Percentiles rank a stretch among this genome's conserved stretches.
These are phyloP conservation scores for Platygyra sinensis DNA, from an alignment of 64 coral and sea anemone species.

Conservation along the genomic window DNA sequence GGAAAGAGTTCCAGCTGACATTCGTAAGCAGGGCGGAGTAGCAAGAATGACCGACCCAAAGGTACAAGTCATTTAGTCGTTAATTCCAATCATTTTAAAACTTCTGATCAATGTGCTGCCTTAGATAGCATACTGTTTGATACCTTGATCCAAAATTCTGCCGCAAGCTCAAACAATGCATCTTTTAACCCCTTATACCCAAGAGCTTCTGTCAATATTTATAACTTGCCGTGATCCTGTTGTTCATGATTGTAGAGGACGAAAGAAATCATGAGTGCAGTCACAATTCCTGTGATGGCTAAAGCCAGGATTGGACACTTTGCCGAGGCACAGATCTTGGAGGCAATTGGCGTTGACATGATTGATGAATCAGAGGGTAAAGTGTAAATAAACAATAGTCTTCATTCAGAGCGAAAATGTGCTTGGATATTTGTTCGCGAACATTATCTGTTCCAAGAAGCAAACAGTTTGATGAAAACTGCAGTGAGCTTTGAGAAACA, in stretches of 20 bases:
- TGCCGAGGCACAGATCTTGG: constrained; percentile 97
- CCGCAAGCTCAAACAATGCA: too few relatives aligned
- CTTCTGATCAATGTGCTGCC: neutral
- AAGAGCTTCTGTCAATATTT: too few relatives aligned
- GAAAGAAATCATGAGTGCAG: constrained; percentile 97
- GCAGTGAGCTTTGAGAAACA: too few relatives aligned
- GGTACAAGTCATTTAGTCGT: constrained; percentile 23
- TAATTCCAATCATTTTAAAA: neutral
- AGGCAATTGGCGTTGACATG: constrained; percentile 97
- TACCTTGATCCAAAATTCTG: too few relatives aligned
- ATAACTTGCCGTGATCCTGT: too few relatives aligned
- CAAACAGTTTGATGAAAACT: too few relatives aligned
- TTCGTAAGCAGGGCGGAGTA: constrained; percentile 90
- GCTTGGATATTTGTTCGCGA: too few relatives aligned
- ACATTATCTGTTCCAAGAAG: too few relatives aligned
- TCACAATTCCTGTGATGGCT: constrained; percentile 97
- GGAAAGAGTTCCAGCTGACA: constrained; percentile 97
- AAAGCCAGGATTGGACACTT: constrained; percentile 98
- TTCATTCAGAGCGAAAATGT: too few relatives aligned
- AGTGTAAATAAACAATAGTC: neutral
- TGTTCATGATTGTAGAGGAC: constrained; percentile 47
- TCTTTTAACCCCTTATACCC: too few relatives aligned
- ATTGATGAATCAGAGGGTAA: constrained; percentile 98
- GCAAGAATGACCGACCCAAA: constrained; percentile 98
- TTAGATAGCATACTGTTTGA: too few relatives aligned